Conservation (phyloP, 2,888 invertebrate species). For the Thecophora atra region DNA sequence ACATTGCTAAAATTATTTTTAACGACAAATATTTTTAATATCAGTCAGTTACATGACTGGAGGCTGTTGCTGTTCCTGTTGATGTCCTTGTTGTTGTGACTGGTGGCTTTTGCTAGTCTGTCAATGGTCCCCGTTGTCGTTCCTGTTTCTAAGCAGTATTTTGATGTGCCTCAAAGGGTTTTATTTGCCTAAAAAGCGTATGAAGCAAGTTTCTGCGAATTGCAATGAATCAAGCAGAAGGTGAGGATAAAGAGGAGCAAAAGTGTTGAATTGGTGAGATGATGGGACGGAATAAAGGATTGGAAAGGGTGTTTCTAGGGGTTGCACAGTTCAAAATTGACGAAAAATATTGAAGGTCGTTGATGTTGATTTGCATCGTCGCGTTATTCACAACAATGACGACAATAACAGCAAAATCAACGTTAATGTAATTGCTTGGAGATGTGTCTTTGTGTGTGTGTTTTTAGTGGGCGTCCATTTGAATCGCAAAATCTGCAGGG, state of each 20-base stretch:
- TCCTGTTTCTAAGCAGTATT: background rate
- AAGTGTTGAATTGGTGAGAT: background rate
- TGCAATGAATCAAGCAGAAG: background rate
- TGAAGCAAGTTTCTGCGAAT: background rate
- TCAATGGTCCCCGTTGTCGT: background rate
- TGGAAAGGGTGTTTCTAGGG: background rate
- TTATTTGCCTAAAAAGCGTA: background rate
- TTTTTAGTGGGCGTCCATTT: background rate
- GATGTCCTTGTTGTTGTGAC: background rate
- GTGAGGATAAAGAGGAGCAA: background rate
- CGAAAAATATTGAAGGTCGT: constrained; percentile 49
- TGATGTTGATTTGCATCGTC: constrained; percentile 44
- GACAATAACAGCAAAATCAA: constrained; percentile 1
- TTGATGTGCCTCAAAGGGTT: background rate
- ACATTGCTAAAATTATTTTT: no score
- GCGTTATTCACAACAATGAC: background rate
- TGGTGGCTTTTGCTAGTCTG: background rate
- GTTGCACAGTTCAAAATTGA: constrained; percentile 29
- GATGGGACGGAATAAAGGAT: background rate
- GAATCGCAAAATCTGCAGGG: no score
- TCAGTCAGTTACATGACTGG: no score
- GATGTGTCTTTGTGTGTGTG: background rate
- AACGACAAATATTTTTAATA: no score
- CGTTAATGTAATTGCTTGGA: constrained; percentile 24
- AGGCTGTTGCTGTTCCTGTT: background rate